These are phyloP conservation scores for Frankliniella fusca DNA, from an alignment of 2,888 invertebrate genomes.

Conservation along the genomic window DNA sequence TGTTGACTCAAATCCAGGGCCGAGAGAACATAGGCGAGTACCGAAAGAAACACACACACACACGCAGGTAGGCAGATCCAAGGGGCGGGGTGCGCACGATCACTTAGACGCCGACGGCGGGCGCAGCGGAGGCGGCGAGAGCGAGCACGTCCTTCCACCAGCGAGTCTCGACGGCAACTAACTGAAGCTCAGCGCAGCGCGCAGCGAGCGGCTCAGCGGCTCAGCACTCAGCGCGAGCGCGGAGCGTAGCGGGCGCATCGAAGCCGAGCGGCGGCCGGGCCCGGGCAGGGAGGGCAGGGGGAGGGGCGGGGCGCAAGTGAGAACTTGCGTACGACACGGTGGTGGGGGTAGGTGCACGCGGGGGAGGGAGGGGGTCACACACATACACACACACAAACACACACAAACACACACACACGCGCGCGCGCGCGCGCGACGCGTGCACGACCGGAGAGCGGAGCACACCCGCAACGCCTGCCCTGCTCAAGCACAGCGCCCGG, in stretches of 20 bases:
- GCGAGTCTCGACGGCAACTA: not conserved
- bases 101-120: not conserved
- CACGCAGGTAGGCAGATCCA: not conserved
- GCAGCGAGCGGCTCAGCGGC: not conserved
- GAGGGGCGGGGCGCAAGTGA: not conserved
- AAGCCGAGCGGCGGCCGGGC: not conserved
- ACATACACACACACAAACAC: too few species aligned
- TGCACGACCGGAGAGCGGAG: too few species aligned
- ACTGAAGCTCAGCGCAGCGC: not conserved
- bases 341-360: too few species aligned
- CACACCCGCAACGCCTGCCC: too few species aligned
- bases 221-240: not conserved
- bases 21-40: conserved; percentile 17
- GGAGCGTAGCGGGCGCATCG: not conserved
- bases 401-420: too few species aligned
- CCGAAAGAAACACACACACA: not conserved
- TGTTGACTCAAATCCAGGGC: conserved; percentile 14
- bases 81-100: not conserved
- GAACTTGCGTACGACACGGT: too few species aligned
- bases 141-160: not conserved
- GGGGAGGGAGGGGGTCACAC: too few species aligned
- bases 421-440: too few species aligned
- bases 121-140: not conserved
- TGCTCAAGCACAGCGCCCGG: too few species aligned
- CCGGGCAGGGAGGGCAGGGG: not conserved